Evolutionary conservation across 2,888 invertebrate genomes (phyloP).

Genomic region (Melolontha melolontha): DNA sequence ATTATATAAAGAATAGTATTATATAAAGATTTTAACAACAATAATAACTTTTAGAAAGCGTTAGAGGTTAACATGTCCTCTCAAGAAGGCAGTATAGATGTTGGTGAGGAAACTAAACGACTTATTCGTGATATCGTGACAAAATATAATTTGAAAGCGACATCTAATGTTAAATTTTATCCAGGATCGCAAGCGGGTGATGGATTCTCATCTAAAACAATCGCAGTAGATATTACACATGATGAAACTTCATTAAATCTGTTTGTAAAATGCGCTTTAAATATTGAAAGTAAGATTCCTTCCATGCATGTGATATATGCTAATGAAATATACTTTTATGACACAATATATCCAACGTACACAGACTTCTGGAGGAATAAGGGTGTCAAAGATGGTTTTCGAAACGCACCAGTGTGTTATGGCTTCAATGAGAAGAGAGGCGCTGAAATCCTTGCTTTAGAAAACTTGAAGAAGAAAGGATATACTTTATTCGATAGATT

Average conservation of each 20-base stretch:
- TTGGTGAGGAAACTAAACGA: not conserved
- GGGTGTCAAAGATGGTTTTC: conserved; percentile 23
- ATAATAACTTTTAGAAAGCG: not conserved
- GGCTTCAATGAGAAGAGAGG: not conserved
- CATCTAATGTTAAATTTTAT: not conserved
- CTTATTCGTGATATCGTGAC: not conserved
- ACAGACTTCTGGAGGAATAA: conserved; percentile 24
- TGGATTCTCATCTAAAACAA: conserved; percentile 32
- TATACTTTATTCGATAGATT: conserved; percentile 54
- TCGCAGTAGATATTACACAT: conserved; percentile 17
- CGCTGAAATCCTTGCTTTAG: conserved; percentile 52
- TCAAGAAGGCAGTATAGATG: not conserved
- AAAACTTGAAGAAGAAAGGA: conserved; percentile 53
- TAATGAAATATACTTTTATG: conserved; percentile 32
- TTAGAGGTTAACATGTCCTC: not conserved
- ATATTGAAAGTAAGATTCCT: too few relatives aligned
- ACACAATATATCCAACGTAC: conserved; percentile 25
- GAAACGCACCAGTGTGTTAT: conserved; percentile 44
- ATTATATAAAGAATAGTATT: too few relatives aligned
- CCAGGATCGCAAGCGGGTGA: conserved; percentile 34
- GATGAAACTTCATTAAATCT: conserved; percentile 18
- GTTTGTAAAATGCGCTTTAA: conserved; percentile 33
- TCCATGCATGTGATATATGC: conserved; percentile 1
- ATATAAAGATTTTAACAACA: too few relatives aligned
- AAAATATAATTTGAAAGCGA: not conserved